These are phyloP conservation scores for Poeciliopsis gracilis DNA, from an alignment of 2,797 vertebrate genomes.

Conservation along the genomic window DNA sequence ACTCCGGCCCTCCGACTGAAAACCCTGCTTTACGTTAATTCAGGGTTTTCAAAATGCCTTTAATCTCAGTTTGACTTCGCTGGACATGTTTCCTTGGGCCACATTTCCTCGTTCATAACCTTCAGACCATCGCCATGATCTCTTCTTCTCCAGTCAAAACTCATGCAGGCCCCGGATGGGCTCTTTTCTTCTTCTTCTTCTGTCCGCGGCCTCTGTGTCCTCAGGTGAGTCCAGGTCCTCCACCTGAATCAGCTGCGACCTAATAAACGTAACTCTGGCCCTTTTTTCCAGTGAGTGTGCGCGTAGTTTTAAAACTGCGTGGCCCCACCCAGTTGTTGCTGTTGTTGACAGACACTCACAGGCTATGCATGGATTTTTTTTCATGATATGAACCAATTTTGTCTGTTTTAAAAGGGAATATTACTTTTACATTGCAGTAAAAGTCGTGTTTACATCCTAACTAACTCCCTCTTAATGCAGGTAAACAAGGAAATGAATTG, in stretches of 20 bases:
- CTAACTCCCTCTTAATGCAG: too few species aligned
- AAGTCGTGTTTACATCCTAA: background rate
- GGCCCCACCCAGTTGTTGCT: background rate
- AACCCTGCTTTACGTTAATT: accelerated
- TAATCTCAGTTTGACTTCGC: accelerated
- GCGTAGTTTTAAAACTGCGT: background rate
- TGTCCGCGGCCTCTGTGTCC: background rate
- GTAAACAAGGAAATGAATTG: too few species aligned
- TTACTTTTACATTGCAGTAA: background rate
- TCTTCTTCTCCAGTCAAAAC: background rate
- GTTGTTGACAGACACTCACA: background rate
- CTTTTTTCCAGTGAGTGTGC: background rate
- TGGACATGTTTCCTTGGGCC: background rate
- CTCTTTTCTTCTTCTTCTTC: background rate
- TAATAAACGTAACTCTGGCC: background rate
- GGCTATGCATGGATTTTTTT: background rate
- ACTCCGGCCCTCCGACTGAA: background rate
- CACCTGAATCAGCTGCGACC: background rate
- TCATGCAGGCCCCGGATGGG: background rate
- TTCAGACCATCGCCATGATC: background rate
- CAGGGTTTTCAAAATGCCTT: background rate
- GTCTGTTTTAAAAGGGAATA: background rate
- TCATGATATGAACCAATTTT: too few species aligned
- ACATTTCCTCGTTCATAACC: background rate
- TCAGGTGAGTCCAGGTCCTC: constrained; percentile 18